Conservation (phyloP, 2,888 invertebrate species). For the Zele albiditarsus region DNA sequence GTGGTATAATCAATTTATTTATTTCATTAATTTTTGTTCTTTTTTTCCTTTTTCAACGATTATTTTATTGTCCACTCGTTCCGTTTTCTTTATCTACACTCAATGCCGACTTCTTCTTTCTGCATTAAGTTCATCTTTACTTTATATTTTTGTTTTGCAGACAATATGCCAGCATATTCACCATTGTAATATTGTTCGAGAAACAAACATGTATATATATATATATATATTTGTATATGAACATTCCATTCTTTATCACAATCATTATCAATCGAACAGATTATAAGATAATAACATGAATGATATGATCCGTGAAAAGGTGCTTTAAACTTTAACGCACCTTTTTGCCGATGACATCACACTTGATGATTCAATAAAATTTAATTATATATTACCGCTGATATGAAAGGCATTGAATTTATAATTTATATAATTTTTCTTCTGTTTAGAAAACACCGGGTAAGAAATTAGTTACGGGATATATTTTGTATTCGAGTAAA, state of each 20-base stretch:
- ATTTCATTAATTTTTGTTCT: slow-evolving; percentile 52
- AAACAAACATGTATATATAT: background rate
- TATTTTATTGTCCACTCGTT: no score
- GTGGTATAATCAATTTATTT: slow-evolving; percentile 49
- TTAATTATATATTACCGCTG: background rate
- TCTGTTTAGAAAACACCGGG: slow-evolving; percentile 75
- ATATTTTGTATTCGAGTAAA: slow-evolving; percentile 98
- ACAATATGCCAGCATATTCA: slow-evolving; percentile 72
- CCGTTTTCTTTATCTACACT: slow-evolving; percentile 49
- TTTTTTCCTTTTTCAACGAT: slow-evolving; percentile 53
- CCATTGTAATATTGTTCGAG: slow-evolving; percentile 47
- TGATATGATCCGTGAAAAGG: no score
- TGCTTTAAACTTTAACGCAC: no score
- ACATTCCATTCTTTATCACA: slow-evolving; percentile 9
- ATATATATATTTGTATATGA: background rate
- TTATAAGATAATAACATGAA: slow-evolving; percentile 12
- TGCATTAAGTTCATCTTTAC: slow-evolving; percentile 40
- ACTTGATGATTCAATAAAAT: background rate
- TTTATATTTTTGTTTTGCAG: slow-evolving; percentile 52
- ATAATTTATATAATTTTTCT: slow-evolving; percentile 67
- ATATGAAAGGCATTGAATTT: slow-evolving; percentile 53
- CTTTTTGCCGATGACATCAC: no score
- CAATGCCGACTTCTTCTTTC: slow-evolving; percentile 28
- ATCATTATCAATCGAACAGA: slow-evolving; percentile 8
- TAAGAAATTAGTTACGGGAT: slow-evolving; percentile 93